A percentile compares a stretch with the other conserved stretches of the same genome.
Evolutionary conservation across 1,140 invertebrate species (phyloP).

Genomic region (Euwallacea fornicatus): DNA sequence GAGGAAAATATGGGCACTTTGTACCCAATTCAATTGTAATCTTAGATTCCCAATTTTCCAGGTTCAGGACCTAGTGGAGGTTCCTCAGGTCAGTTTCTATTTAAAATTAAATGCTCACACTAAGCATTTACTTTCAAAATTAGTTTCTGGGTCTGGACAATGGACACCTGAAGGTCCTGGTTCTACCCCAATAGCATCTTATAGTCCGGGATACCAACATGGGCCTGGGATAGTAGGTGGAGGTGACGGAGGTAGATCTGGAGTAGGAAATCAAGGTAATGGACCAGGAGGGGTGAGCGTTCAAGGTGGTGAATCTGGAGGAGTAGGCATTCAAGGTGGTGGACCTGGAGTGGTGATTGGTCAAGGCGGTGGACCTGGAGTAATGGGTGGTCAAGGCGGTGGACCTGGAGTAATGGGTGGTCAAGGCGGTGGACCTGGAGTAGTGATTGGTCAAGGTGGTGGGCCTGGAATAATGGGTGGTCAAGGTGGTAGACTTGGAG

Average conservation of each 20-base stretch:
- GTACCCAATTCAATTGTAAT: too few relatives aligned
- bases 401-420: background rate
- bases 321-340: background rate
- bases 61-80: background rate
- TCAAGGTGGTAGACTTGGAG: background rate
- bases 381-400: background rate
- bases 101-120: background rate
- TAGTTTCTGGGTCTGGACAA: background rate
- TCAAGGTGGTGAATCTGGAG: background rate
- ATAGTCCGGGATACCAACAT: too few relatives aligned
- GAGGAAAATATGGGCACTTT: too few relatives aligned
- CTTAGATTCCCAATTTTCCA: background rate
- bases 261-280: background rate
- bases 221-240: background rate
- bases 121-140: background rate
- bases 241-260: background rate
- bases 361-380: background rate
- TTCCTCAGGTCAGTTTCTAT: background rate
- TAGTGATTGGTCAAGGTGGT: background rate
- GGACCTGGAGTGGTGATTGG: background rate
- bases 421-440: background rate
- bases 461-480: background rate
- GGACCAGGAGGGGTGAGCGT: background rate
- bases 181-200: too few relatives aligned
- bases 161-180: background rate